These are phyloP conservation scores for Hippoglossus hippoglossus DNA, from an alignment of 2,797 vertebrate species.

Conservation along the genomic window DNA sequence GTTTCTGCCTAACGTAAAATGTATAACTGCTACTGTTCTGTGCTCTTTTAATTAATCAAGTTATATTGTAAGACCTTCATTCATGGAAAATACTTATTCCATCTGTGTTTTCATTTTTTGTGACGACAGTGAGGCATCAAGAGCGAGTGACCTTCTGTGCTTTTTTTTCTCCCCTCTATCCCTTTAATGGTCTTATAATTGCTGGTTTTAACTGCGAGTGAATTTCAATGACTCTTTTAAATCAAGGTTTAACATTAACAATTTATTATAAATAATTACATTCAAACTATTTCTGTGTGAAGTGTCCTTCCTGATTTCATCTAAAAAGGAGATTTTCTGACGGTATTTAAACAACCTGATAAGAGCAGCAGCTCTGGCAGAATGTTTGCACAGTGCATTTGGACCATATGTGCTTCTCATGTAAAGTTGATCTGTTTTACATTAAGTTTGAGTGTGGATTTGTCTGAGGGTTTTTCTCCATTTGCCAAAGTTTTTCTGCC, in stretches of 20 bases:
- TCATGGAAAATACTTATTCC: conserved; percentile 8
- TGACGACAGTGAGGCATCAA: not conserved
- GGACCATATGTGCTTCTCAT: not conserved
- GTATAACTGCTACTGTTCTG: not conserved
- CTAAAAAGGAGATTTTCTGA: conserved; percentile 18
- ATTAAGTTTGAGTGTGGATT: conserved; percentile 3
- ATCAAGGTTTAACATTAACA: conserved; percentile 61
- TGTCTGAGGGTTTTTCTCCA: not conserved
- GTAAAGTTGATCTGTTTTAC: conserved; percentile 3
- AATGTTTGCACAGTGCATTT: not conserved
- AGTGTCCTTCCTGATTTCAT: conserved; percentile 38
- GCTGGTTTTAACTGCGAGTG: conserved; percentile 43
- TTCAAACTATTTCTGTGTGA: conserved; percentile 35
- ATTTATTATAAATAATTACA: conserved; percentile 58
- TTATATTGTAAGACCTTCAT: conserved; percentile 18
- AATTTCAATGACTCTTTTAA: conserved; percentile 63
- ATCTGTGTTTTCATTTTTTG: conserved; percentile 25
- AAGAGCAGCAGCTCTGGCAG: not conserved
- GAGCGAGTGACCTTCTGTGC: conserved; percentile 33
- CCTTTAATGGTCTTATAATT: conserved; percentile 57
- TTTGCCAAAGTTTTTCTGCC: conserved; percentile 26
- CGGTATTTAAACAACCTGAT: not conserved
- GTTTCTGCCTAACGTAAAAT: not conserved
- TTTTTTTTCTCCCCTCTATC: conserved; percentile 1
- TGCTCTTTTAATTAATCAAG: conserved; percentile 4